These are phyloP conservation scores for Batillaria attramentaria DNA, from an alignment of 1,140 invertebrate genomes.

Conservation along the genomic window DNA sequence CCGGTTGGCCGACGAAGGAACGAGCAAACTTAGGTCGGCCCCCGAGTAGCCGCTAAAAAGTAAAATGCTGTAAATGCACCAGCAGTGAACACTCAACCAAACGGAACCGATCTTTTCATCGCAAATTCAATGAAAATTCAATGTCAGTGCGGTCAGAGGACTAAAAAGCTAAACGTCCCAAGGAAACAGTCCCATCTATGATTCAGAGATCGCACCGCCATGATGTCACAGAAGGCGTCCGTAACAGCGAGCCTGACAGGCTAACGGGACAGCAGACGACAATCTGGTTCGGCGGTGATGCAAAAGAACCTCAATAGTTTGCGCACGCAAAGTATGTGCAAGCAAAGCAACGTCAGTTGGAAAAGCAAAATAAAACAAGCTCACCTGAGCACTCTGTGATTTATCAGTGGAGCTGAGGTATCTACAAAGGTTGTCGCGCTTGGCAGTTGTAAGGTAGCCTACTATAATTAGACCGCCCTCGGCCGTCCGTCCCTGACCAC, in stretches of 20 bases:
- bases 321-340: neutral
- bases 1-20: no score
- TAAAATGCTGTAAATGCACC: no score
- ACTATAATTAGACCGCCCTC: neutral
- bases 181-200: no score
- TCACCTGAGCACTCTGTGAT: neutral
- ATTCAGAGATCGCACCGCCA: neutral
- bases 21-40: no score
- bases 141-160: no score
- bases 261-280: constrained; percentile 1
- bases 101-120: no score
- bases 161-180: no score
- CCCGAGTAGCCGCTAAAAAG: no score
- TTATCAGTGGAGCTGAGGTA: neutral
- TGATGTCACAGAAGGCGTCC: neutral
- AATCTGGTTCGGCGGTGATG: neutral
- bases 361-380: neutral
- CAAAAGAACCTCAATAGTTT: neutral
- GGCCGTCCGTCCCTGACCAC: neutral
- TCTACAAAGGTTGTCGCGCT: constrained; percentile 8
- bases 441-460: constrained; percentile 9
- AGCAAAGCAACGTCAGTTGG: neutral
- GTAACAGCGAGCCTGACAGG: neutral
- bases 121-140: no score
- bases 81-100: no score